Percentiles rank a stretch among this genome's conserved stretches.
Evolutionary conservation across 2,888 invertebrate genomes (phyloP).

Genomic region (Lepidochitona cinerea): DNA sequence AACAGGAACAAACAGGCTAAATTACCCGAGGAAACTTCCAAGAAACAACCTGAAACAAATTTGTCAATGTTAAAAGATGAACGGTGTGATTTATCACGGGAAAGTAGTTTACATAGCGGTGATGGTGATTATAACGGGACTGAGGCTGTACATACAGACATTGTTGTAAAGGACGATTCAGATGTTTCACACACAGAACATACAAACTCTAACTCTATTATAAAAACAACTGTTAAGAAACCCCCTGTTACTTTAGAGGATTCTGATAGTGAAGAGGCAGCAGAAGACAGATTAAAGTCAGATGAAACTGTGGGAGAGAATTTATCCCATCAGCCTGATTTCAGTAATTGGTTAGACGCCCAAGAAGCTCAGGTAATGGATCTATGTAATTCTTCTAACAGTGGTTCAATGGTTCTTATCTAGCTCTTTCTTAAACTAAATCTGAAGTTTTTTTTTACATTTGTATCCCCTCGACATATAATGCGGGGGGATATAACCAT

Average conservation of each 20-base stretch:
- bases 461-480: no score
- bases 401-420: not conserved
- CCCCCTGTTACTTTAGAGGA: not conserved
- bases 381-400: not conserved
- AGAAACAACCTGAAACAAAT: no score
- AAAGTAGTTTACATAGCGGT: not conserved
- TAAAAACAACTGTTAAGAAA: not conserved
- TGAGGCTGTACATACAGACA: not conserved
- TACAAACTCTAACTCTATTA: not conserved
- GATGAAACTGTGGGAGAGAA: not conserved
- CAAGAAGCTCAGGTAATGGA: not conserved
- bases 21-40: not conserved
- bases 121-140: not conserved
- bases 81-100: no score
- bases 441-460: no score
- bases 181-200: no score
- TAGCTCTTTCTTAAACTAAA: not conserved
- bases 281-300: not conserved
- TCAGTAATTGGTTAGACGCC: slow-evolving; percentile 3
- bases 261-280: slow-evolving; percentile 2
- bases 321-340: not conserved
- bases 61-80: not conserved
- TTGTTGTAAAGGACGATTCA: not conserved
- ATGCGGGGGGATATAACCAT: no score
- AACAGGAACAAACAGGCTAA: not conserved